Evolutionary conservation across 1,140 invertebrate species (phyloP), one percentile per base, ranked within the genome.

Genomic region (Globodera ellingtonae): DNA sequence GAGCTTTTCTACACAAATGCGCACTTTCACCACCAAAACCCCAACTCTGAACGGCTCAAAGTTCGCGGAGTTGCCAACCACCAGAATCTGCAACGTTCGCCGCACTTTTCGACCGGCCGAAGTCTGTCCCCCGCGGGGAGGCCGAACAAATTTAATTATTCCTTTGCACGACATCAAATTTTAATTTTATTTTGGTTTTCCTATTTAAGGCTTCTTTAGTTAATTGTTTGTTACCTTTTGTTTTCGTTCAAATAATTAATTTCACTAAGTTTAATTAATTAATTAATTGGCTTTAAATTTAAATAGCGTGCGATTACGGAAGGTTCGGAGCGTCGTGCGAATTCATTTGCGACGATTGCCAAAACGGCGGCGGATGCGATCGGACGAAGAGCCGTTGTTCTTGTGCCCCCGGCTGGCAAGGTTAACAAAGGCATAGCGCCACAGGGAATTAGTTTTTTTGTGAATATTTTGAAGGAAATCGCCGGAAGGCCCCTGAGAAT

Each of bases 291-390:
- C 35, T 35, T 35, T 79, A 85, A 77, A 66, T n/a, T n/a, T n/a
- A n/a, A n/a, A n/a, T n/a, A 89, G 85, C 70, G 10, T 88, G 87
- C 75, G 80, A 80, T 13, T 75, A 89, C 15, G 94, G 94, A 56
- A 92, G 90, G 46, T 96, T 93, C 87, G 95, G 95, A 0, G 92
- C 94, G 87, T 93, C 94, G 84, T 96, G 95, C 89, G 91, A 92
- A 50, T 92, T 94, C 83, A 92, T 91, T n/a, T 97, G 95, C 69
- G 56, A 77, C 87, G 92, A 93, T 72, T 97, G 95, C 89, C 89
- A 92, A 89, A 95, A 96, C 90, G 93, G 93, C 73, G 94, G 92
- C 92, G 85, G 81, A 48, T 89, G 81, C 67, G 81, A 84, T 72
- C 62, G 44, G 21, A 9, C 48, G 21, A 84, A 81, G 72, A 80